Conservation (phyloP, 37 sponge, comb jelly and placozoan genomes). For the Haliclona indistincta region DNA sequence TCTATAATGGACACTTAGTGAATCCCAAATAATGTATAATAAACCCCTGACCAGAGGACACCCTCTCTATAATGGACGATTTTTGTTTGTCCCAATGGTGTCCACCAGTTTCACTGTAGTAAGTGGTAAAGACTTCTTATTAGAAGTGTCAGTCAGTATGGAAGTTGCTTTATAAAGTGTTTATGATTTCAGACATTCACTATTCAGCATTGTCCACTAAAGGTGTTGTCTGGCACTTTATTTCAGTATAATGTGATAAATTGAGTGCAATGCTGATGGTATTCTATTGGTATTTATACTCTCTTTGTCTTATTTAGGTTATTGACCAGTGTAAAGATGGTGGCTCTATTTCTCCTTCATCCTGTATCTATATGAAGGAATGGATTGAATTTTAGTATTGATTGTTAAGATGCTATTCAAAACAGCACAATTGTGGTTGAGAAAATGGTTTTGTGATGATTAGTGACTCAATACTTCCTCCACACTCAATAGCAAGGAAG, state of each 20-base stretch:
- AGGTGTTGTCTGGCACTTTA: neutral
- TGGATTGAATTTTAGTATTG: conserved; percentile 79
- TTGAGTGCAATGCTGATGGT: no score
- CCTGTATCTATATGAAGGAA: conserved; percentile 88
- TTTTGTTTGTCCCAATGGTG: no score
- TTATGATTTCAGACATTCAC: neutral
- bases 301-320: conserved; percentile 33
- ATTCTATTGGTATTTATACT: neutral
- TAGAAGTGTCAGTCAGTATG: no score
- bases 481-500: no score
- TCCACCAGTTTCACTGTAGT: no score
- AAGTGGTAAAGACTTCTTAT: no score
- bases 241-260: neutral
- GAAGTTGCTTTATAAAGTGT: neutral
- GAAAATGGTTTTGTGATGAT: neutral
- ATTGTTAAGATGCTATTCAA: neutral
- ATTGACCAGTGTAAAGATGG: conserved; percentile 69
- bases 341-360: conserved; percentile 78
- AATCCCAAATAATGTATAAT: no score
- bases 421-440: neutral
- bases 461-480: no score
- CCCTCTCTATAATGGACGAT: no score
- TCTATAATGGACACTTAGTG: no score
- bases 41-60: no score
- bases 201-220: neutral